Conservation (phyloP, 92 coral and sea anemone species). For the Chrysogorgia sp. region DNA sequence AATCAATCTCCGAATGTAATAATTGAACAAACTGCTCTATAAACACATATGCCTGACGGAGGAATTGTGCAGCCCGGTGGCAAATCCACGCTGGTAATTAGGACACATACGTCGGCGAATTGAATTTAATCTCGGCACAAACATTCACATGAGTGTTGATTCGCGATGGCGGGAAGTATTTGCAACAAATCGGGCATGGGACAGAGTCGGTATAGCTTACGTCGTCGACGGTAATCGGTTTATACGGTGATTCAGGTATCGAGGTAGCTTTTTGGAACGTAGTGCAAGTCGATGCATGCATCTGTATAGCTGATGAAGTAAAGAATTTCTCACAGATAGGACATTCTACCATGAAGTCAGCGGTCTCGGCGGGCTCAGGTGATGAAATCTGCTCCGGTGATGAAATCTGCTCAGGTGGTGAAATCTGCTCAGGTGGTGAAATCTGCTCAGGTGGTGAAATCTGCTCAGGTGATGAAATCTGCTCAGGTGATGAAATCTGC, state of each 20-base stretch:
- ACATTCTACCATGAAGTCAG: slow-evolving; percentile 2
- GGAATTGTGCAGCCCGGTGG: no score
- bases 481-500: no score
- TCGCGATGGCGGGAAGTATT: not conserved
- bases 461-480: not conserved
- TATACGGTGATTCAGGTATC: not conserved
- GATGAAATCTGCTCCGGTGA: not conserved
- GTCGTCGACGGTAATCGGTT: not conserved
- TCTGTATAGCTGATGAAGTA: not conserved
- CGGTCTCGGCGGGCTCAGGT: not conserved
- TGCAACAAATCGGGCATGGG: not conserved
- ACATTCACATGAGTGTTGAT: slow-evolving; percentile 13
- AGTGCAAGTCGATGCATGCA: slow-evolving; percentile 24
- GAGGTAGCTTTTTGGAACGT: not conserved
- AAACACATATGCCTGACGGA: no score
- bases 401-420: no score
- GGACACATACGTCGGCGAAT: no score
- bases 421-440: not conserved
- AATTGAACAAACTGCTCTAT: no score
- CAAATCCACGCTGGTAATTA: no score
- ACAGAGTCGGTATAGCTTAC: not conserved
- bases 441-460: no score
- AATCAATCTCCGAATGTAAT: no score
- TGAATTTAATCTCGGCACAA: slow-evolving; percentile 6
- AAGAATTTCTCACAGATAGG: slow-evolving; percentile 27